Evolutionary conservation across 2,113 vertebrate genomes (phyloP), one percentile per base, ranked within the genome.

Genomic region (Callipepla californica): DNA sequence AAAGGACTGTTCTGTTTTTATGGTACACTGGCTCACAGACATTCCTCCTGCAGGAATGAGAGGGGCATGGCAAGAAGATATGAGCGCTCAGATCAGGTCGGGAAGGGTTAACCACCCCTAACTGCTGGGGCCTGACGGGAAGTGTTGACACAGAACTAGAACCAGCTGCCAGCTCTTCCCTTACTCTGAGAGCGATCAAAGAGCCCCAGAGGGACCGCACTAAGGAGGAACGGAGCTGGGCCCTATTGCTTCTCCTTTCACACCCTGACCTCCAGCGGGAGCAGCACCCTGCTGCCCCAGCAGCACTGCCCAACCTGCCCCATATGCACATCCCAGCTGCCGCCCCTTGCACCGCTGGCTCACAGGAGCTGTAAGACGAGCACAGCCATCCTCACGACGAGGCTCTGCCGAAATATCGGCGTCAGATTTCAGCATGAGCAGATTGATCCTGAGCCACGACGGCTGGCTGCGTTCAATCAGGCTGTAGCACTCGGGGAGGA

Each of bases 341-440:
- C 16, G 26, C 15, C 8, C 20, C 62, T 6, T 3, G 2, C 30
- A 11, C 53, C 11, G 11, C 11, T 19, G 42, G 32, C 18, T 69
- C 58, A 18, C 1, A 2, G 51, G 7, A 85, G 66, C 23, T 17
- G 16, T 6, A 13, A 15, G 50, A 53, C 17, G 23, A 79, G 44
- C 1, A 1, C 0, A 2, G 75, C 11, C 7, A 11, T 16, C 55
- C 26, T 40, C 10, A 28, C 3, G 14, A 20, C 7, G 21, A 67
- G 62, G 59, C 40, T 12, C 66, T 36, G 30, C 30, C 45, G 75
- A 67, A 88, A 50, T 13, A 82, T 9, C 9, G 47, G 68, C 0
- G 0, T 13, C 28, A 13, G 6, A 34, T 55, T 91, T 74, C 80
- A 38, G 53, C 80, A 77, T 7, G 9, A 73, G 75, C 59, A 87